Base-by-base conservation (phyloP, 2,888 invertebrate species). In the Oscheius sp. region DNA sequence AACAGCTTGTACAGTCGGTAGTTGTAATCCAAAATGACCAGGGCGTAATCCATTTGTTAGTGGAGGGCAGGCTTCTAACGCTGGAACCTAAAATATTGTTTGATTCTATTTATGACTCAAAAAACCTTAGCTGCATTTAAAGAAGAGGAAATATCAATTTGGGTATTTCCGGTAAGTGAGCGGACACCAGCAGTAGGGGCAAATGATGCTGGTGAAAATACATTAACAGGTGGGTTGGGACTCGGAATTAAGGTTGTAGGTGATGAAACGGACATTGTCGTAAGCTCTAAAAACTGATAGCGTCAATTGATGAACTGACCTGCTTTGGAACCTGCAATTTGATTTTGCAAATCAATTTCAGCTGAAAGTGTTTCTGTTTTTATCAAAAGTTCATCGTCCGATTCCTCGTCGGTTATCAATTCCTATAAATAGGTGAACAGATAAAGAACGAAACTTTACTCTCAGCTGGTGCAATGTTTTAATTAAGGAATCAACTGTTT, bases 41-140 rank as follows among this genome's bases (percentile, higher is more conserved):
- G 8, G 30, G 4, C 54, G 30, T n/a, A 54, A 22, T 32, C 14
- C n/a, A 12, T 32, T 8, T n/a, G 54, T 54, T 5, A 54, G n/a
- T n/a, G 54, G 54, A 2, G 54, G 54, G 33, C 54, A 54, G 8
- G 54, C 54, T n/a, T 54, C 54, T 4, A 54, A 20, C 0, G 54
- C 54, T 9, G 54, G 17, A 32, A 54, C 22, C 33, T 54, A 33
- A 20, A 54, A 20, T 26, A 26, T 30, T 12, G 26, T 50, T 2
- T 22, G 28, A 50, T n/a, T 50, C 12, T 30, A 12, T 41, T 12
- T 28, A 26, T 9, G 26, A 26, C 54, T 33, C 17, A 12, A 17
- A 20, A 17, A 8, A 54, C 54, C 22, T 54, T 32, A 33, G 33
- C 17, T 20, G 47, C 22, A 47, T n/a, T n/a, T n/a, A n/a, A n/a